Evolutionary conservation across 2,113 vertebrate genomes (phyloP).

Genomic region (Terrapene triunguis): DNA sequence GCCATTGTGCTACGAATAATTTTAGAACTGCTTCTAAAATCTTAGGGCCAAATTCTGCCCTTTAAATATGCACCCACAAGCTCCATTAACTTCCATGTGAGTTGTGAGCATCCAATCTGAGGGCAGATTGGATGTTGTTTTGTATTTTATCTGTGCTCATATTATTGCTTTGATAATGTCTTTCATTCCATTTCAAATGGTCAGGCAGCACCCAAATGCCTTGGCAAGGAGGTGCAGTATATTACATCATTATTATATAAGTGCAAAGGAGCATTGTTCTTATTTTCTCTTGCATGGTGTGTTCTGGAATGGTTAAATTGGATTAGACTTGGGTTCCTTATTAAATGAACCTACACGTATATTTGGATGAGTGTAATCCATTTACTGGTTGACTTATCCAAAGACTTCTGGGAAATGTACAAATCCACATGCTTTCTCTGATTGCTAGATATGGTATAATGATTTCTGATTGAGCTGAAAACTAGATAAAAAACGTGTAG

Average conservation of each 20-base stretch:
- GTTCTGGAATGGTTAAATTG: not conserved
- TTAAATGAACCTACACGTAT: not conserved
- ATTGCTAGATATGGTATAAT: not conserved
- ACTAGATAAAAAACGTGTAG: not conserved
- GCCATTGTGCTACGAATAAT: rapidly evolving
- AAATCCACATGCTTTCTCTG: not conserved
- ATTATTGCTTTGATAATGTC: not conserved
- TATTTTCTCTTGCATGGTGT: not conserved
- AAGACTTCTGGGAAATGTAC: not conserved
- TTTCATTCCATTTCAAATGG: not conserved
- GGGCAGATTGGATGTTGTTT: not conserved
- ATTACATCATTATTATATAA: not conserved
- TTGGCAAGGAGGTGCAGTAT: not conserved
- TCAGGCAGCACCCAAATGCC: not conserved
- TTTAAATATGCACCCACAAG: not conserved
- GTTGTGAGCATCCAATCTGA: not conserved
- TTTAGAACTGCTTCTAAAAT: not conserved
- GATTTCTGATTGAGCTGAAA: not conserved
- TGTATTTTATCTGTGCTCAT: not conserved
- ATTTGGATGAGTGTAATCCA: not conserved
- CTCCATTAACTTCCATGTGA: not conserved
- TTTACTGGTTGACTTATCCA: not conserved
- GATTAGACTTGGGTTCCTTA: not conserved
- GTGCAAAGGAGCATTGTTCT: not conserved
- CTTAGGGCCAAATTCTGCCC: not conserved